Conservation (phyloP, 2,113 vertebrate species). For the Jaculus jaculus region DNA sequence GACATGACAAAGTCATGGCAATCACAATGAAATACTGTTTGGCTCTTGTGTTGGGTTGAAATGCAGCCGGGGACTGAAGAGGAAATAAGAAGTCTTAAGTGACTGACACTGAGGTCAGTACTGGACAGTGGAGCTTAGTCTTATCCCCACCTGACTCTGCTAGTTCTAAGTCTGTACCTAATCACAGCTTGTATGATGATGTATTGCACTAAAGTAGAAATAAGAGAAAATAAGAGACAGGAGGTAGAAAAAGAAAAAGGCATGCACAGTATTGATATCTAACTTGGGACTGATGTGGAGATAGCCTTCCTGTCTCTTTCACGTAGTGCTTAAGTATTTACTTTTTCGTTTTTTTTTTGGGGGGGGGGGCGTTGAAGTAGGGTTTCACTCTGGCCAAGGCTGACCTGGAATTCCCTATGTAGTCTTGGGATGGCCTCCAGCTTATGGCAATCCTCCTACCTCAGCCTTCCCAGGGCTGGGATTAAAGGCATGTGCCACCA, state of each 20-base stretch:
- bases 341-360: neutral
- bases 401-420: constrained; percentile 18
- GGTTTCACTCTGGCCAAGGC: no score
- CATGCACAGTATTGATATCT: neutral
- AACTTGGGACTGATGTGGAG: neutral
- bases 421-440: no score
- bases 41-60: neutral
- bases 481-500: no score
- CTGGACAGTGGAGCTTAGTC: neutral
- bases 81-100: neutral
- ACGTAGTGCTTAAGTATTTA: neutral
- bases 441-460: no score
- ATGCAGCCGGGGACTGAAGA: neutral
- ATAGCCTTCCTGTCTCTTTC: neutral
- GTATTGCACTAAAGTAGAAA: neutral
- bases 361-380: no score
- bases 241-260: constrained; percentile 5
- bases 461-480: no score
- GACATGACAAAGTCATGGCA: neutral
- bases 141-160: neutral
- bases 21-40: neutral
- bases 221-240: neutral
- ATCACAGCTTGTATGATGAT: neutral
- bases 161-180: constrained; percentile 12
- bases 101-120: neutral